Percentiles rank a stretch among this genome's conserved stretches.
These are phyloP conservation scores for Osedax frankpressi DNA, from an alignment of 2,888 invertebrate genomes.

Conservation along the genomic window DNA sequence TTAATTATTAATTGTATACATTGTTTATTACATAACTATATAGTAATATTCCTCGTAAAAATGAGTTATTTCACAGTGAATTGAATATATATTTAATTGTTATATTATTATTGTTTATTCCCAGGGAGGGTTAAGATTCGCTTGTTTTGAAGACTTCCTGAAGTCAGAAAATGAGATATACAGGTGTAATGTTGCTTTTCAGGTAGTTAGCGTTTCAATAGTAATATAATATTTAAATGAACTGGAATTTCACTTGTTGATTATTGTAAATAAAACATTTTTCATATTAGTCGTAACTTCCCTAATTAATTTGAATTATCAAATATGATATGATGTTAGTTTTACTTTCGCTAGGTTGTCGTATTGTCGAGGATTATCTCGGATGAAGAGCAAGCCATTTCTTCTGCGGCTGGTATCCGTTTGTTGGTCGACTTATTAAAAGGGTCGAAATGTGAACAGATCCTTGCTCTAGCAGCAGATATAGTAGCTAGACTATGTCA, in stretches of 20 bases:
- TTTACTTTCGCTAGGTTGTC: constrained; percentile 39
- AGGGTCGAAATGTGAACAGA: constrained; percentile 34
- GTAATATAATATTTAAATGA: too few relatives aligned
- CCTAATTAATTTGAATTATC: neutral
- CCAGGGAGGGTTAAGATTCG: constrained; percentile 40
- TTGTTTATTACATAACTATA: too few relatives aligned
- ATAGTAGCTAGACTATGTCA: constrained; percentile 42
- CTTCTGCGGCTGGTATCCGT: constrained; percentile 44
- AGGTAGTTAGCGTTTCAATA: too few relatives aligned
- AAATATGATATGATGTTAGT: constrained; percentile 27
- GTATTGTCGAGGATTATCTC: constrained; percentile 43
- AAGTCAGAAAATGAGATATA: constrained; percentile 38
- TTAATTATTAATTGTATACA: too few relatives aligned
- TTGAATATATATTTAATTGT: too few relatives aligned
- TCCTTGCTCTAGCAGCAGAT: constrained; percentile 38
- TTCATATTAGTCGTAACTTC: neutral
- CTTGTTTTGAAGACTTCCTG: constrained; percentile 40
- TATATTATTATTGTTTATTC: too few relatives aligned
- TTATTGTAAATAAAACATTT: too few relatives aligned
- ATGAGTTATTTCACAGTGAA: too few relatives aligned
- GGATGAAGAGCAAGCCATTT: constrained; percentile 43
- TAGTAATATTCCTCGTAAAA: too few relatives aligned
- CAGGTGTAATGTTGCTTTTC: constrained; percentile 42
- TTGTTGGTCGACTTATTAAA: constrained; percentile 40
- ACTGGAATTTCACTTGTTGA: too few relatives aligned